Percentiles rank a stretch among this genome's conserved stretches.
Evolutionary conservation across 2,888 invertebrate species (phyloP).

Genomic region (Zeuzera pyrina): DNA sequence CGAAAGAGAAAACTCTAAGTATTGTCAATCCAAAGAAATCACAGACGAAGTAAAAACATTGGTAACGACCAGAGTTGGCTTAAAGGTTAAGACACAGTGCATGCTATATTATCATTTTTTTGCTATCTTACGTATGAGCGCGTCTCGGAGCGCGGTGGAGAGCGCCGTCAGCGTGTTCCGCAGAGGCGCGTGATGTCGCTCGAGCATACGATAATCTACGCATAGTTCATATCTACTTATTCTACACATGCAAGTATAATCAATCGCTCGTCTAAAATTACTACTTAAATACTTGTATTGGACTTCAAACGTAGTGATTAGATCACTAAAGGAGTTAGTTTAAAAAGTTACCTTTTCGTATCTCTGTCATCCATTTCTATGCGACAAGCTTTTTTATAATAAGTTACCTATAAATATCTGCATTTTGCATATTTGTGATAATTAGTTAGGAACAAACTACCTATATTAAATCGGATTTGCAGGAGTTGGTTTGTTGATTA

Average conservation of each 20-base stretch:
- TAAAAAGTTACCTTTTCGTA: too few relatives aligned
- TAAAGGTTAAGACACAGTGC: constrained; percentile 17
- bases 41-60: neutral
- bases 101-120: constrained; percentile 23
- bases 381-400: too few relatives aligned
- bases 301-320: too few relatives aligned
- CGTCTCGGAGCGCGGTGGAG: constrained; percentile 77
- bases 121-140: constrained; percentile 77
- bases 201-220: constrained; percentile 70
- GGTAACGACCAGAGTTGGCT: neutral
- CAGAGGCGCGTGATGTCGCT: constrained; percentile 74
- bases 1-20: too few relatives aligned
- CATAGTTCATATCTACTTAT: constrained; percentile 1
- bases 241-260: constrained; percentile 1
- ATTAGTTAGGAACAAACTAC: too few relatives aligned
- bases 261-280: constrained; percentile 1
- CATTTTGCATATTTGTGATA: too few relatives aligned
- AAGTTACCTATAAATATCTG: too few relatives aligned
- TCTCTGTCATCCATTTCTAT: too few relatives aligned
- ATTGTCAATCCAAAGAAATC: neutral
- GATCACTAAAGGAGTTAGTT: too few relatives aligned
- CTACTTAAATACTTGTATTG: too few relatives aligned
- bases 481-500: too few relatives aligned
- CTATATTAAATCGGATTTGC: too few relatives aligned
- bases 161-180: constrained; percentile 75